Evolutionary conservation across 2,888 invertebrate genomes (phyloP).

Genomic region (Cecidostiba fungosa): DNA sequence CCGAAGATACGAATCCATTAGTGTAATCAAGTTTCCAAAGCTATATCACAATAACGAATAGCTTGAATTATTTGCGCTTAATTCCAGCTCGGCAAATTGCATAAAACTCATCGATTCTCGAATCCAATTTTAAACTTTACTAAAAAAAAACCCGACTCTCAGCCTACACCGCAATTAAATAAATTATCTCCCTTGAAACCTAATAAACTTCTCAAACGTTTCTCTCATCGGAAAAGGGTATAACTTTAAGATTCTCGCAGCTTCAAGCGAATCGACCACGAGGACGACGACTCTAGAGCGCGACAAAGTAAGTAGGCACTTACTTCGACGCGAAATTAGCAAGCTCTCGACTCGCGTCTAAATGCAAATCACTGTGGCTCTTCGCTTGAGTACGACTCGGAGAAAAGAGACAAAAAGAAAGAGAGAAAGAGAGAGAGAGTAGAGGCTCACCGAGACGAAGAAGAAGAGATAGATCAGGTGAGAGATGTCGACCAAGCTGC

Average conservation of each 20-base stretch:
- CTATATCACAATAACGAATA: too few relatives aligned
- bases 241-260: not conserved
- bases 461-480: constrained; percentile 86
- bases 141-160: not conserved
- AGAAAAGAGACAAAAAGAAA: not conserved
- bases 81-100: too few relatives aligned
- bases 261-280: not conserved
- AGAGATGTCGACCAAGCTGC: constrained; percentile 85
- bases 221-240: not conserved
- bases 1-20: not conserved
- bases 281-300: not conserved
- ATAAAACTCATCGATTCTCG: too few relatives aligned
- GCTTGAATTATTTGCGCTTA: too few relatives aligned
- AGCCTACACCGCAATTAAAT: not conserved
- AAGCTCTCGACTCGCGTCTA: not conserved
- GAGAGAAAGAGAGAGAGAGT: not conserved
- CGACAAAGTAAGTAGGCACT: not conserved
- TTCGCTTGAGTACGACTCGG: not conserved
- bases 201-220: not conserved
- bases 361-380: constrained; percentile 23
- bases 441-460: constrained; percentile 84
- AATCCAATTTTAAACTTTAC: not conserved
- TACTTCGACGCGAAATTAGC: constrained; percentile 23
- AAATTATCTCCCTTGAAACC: not conserved
- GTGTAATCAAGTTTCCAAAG: too few relatives aligned